Conservation (phyloP, 2,888 invertebrate genomes). For the Aquatica leii region DNA sequence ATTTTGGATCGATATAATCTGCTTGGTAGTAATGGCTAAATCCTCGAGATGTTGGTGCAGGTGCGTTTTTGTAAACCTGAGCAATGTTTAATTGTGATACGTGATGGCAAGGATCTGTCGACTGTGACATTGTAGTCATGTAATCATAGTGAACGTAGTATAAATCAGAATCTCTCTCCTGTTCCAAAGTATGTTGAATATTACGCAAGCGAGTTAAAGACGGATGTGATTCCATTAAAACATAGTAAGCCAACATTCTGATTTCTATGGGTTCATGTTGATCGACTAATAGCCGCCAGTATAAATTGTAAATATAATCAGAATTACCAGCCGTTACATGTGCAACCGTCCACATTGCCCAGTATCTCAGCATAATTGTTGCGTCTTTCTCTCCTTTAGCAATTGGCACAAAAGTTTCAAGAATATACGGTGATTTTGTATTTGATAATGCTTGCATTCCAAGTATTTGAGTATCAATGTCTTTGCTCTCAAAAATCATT, state of each 20-base stretch:
- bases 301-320: constrained; percentile 16
- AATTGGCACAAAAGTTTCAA: constrained; percentile 58
- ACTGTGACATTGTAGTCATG: constrained; percentile 8
- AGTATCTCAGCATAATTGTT: constrained; percentile 55
- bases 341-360: constrained; percentile 59
- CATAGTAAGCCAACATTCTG: constrained; percentile 19
- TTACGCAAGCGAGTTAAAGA: constrained; percentile 20
- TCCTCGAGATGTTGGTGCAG: constrained; percentile 46
- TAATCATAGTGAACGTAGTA: constrained; percentile 26
- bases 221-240: constrained; percentile 24
- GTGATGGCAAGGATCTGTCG: constrained; percentile 57
- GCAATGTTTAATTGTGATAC: constrained; percentile 51
- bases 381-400: constrained; percentile 53
- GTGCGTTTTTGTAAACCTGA: constrained; percentile 54
- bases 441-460: constrained; percentile 62
- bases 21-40: constrained; percentile 53
- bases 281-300: constrained; percentile 27
- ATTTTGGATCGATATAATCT: constrained; percentile 58
- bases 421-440: constrained; percentile 56
- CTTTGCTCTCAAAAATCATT: constrained; percentile 45
- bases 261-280: constrained; percentile 11
- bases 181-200: constrained; percentile 20
- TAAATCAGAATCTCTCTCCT: constrained; percentile 13
- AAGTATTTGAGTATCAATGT: constrained; percentile 56
- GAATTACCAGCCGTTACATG: constrained; percentile 44